These are phyloP conservation scores for Eptatretus atami DNA, from an alignment of 2,797 vertebrate species.

Conservation along the genomic window DNA sequence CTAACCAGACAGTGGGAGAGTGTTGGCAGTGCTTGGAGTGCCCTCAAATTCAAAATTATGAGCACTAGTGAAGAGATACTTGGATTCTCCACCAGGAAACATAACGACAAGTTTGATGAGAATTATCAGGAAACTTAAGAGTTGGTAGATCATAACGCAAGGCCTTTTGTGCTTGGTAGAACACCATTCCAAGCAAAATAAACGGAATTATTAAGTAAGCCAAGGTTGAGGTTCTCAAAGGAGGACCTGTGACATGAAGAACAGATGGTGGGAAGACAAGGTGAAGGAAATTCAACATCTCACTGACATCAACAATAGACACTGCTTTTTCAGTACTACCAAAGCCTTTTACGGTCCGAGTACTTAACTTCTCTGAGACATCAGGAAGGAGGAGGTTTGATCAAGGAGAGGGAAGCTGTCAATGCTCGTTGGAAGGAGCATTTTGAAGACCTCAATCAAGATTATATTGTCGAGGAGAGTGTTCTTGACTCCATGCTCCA, in stretches of 20 bases:
- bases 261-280: not conserved
- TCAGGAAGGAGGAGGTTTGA: not conserved
- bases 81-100: not conserved
- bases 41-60: not conserved
- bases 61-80: not conserved
- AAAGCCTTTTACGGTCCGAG: not conserved
- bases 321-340: not conserved
- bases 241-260: not conserved
- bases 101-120: not conserved
- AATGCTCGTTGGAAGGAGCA: not conserved
- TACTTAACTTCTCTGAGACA: not conserved
- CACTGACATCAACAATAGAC: not conserved
- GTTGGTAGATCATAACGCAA: not conserved
- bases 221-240: not conserved
- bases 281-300: not conserved
- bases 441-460: slow-evolving; percentile 6
- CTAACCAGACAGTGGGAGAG: not conserved
- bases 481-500: slow-evolving; percentile 6
- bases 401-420: not conserved
- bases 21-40: not conserved
- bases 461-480: slow-evolving; percentile 7
- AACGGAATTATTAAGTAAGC: not conserved
- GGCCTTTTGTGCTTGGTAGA: not conserved
- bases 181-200: slow-evolving; percentile 1
- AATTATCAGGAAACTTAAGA: not conserved